Conservation (phyloP, 1,140 invertebrate species). For the Tetraneura akinire region DNA sequence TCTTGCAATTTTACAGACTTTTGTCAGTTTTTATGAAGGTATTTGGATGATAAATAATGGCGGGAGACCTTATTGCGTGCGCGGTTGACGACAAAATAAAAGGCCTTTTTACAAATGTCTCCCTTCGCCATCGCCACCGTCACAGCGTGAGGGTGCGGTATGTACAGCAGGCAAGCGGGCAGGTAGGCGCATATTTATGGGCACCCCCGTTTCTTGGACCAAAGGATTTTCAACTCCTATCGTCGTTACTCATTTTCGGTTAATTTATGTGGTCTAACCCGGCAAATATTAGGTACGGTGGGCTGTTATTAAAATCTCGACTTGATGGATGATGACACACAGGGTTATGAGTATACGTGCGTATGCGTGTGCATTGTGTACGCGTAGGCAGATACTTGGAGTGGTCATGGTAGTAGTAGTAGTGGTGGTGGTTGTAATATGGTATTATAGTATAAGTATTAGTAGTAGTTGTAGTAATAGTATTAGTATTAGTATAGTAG, state of each 20-base stretch:
- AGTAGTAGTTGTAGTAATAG: neutral
- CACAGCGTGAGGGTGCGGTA: neutral
- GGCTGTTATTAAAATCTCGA: slow-evolving; percentile 50
- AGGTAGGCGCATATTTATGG: slow-evolving; percentile 48
- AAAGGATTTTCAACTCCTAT: slow-evolving; percentile 39
- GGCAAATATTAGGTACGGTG: slow-evolving; percentile 46
- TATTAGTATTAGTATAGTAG: neutral
- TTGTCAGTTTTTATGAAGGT: slow-evolving; percentile 51
- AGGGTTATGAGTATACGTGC: slow-evolving; percentile 8
- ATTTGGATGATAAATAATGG: slow-evolving; percentile 50
- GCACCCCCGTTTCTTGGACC: slow-evolving; percentile 41
- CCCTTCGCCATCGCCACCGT: neutral
- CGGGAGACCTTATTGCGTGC: slow-evolving; percentile 42
- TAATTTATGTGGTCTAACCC: slow-evolving; percentile 50
- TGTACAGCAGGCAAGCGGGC: neutral
- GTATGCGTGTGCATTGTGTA: neutral
- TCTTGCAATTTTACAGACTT: slow-evolving; percentile 49
- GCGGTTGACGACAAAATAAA: slow-evolving; percentile 41
- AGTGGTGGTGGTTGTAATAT: neutral
- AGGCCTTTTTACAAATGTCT: slow-evolving; percentile 50
- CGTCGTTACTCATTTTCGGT: slow-evolving; percentile 51
- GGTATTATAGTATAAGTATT: neutral
- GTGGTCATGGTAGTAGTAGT: slow-evolving; percentile 3
- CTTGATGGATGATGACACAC: slow-evolving; percentile 50
- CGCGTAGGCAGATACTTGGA: neutral